A percentile compares a stretch with the other conserved stretches of the same genome.
These are phyloP conservation scores for Cylloceria caligata DNA, from an alignment of 2,888 invertebrate genomes.

Conservation along the genomic window DNA sequence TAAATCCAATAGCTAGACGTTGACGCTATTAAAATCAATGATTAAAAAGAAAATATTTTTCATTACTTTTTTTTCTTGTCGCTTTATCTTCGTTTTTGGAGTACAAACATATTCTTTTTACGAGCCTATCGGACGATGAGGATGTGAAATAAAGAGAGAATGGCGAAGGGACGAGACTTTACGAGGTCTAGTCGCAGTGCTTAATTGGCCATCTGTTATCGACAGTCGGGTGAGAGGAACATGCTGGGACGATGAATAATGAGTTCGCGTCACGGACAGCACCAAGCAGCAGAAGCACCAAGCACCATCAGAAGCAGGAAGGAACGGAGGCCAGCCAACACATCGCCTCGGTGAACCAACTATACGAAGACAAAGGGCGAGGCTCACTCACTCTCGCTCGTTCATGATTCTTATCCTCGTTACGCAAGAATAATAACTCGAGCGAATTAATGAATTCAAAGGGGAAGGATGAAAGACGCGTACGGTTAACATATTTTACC, in stretches of 20 bases:
- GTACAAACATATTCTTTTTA: neutral
- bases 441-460: slow-evolving; percentile 53
- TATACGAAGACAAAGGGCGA: slow-evolving; percentile 54
- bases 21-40: slow-evolving; percentile 16
- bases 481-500: slow-evolving; percentile 23
- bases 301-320: slow-evolving; percentile 29
- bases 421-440: slow-evolving; percentile 58
- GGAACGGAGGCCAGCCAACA: slow-evolving; percentile 17
- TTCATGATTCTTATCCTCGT: slow-evolving; percentile 48
- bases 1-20: slow-evolving; percentile 6
- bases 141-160: slow-evolving; percentile 19
- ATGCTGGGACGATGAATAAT: slow-evolving; percentile 64
- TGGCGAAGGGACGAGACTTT: slow-evolving; percentile 40
- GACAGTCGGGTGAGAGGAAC: slow-evolving; percentile 59
- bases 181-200: slow-evolving; percentile 55
- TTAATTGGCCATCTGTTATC: slow-evolving; percentile 68
- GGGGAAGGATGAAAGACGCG: slow-evolving; percentile 33
- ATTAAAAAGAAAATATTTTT: slow-evolving; percentile 26
- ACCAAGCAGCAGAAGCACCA: slow-evolving; percentile 44
- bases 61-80: neutral
- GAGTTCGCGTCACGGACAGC: slow-evolving; percentile 64
- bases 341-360: slow-evolving; percentile 8
- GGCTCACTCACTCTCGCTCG: slow-evolving; percentile 34
- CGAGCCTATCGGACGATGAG: slow-evolving; percentile 5
- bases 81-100: neutral